Evolutionary conservation across 2,888 invertebrate genomes (phyloP), one percentile per base, ranked within the genome.

Genomic region (Caenorhabditis afra): DNA sequence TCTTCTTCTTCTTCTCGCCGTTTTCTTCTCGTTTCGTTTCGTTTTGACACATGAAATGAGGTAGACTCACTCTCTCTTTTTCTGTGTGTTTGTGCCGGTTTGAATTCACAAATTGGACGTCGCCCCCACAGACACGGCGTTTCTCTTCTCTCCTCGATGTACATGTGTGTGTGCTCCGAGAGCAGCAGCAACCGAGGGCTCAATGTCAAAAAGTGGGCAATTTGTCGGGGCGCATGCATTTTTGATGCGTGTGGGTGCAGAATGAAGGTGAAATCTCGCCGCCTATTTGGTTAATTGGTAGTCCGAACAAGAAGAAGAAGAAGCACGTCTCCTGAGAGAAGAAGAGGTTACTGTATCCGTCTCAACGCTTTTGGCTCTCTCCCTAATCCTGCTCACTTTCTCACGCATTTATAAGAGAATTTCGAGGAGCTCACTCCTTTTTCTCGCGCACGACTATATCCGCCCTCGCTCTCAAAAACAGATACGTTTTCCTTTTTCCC

Each of bases 211-310:
- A 61, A 52, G 61, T n/a, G n/a, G 59, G 53, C 59, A 61, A 59
- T 68, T 61, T 68, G 44, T 35, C n/a, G n/a, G n/a, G n/a, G n/a
- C n/a, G n/a, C n/a, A 68, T 68, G 68, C 68, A 68, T 68, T 52
- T 44, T 52, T 53, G 37, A 68, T 68, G 44, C 35, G 29, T 20
- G 47, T 16, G 37, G 37, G 14, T 8, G 22, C 35, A 16, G 49
- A 29, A 61, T 49, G 23, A 44, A 41, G 41, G 20, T 29, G 35
- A 20, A 61, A 18, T 44, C 11, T 35, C 20, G 37, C 11, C 18
- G 16, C n/a, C 16, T 59, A 16, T 59, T 45, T n/a, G 29, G 23
- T 44, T 45, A 58, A 58, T 59, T 23, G 45, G 23, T 2, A 14
- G 29, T 22, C n/a, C n/a, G n/a, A n/a, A n/a, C n/a, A n/a, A n/a